Conservation (phyloP, 2,113 vertebrate genomes). For the Sander vitreus region DNA sequence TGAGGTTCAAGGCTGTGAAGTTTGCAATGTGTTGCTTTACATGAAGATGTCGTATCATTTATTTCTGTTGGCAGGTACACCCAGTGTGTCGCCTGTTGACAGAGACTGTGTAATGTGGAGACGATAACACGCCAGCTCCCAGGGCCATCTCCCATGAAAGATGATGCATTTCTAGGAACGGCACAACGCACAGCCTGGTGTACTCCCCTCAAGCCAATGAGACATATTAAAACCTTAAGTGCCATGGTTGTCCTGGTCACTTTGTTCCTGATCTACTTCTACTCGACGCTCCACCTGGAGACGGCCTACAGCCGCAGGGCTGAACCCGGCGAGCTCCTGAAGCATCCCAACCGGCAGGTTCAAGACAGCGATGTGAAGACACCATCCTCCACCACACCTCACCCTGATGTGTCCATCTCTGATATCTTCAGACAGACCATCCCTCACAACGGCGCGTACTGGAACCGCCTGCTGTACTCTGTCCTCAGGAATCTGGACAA, state of each 20-base stretch:
- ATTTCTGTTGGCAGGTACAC: slow-evolving; percentile 33
- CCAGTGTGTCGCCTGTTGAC: not conserved
- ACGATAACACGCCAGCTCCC: not conserved
- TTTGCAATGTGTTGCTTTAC: not conserved
- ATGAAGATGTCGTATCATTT: not conserved
- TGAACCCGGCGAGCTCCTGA: not conserved
- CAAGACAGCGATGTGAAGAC: accelerated
- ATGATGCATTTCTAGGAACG: slow-evolving; percentile 5
- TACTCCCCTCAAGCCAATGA: slow-evolving; percentile 53
- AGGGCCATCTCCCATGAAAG: slow-evolving; percentile 1
- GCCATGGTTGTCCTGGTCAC: slow-evolving; percentile 50
- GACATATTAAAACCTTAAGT: not conserved
- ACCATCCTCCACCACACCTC: accelerated
- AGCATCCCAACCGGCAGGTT: not conserved
- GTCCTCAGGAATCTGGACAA: slow-evolving; percentile 38
- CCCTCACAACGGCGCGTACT: slow-evolving; percentile 74
- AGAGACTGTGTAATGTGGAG: slow-evolving; percentile 24
- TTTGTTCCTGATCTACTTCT: slow-evolving; percentile 66
- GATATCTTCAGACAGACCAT: slow-evolving; percentile 47
- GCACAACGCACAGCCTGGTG: not conserved
- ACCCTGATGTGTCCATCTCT: slow-evolving; percentile 38
- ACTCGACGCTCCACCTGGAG: slow-evolving; percentile 45
- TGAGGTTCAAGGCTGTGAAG: not conserved
- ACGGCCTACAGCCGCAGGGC: not conserved
- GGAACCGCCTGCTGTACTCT: slow-evolving; percentile 79